These are phyloP conservation scores for Mythimna impura DNA, from an alignment of 2,888 invertebrate species.

Conservation along the genomic window DNA sequence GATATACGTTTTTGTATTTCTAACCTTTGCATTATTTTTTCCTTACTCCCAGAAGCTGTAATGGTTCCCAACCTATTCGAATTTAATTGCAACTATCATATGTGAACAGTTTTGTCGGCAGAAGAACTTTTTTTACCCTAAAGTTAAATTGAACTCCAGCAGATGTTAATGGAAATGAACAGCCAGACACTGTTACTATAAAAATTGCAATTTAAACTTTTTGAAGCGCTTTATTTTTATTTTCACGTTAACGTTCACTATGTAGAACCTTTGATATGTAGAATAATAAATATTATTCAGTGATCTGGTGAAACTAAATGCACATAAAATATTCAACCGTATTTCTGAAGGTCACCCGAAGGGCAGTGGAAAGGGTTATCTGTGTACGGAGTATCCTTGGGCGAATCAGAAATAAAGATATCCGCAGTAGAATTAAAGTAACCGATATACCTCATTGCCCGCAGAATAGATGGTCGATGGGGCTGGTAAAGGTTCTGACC, in stretches of 20 bases:
- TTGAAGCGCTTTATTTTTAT: conserved; percentile 41
- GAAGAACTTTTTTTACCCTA: conserved; percentile 43
- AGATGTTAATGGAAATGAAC: conserved; percentile 63
- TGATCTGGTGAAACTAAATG: not conserved
- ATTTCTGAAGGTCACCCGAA: too few relatives aligned
- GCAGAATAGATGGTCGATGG: too few relatives aligned
- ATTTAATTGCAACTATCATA: conserved; percentile 55
- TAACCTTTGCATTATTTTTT: not conserved
- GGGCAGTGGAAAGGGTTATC: too few relatives aligned
- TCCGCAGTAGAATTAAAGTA: too few relatives aligned
- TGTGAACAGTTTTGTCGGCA: conserved; percentile 47
- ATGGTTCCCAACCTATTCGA: conserved; percentile 24
- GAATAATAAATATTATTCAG: not conserved
- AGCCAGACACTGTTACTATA: conserved; percentile 59
- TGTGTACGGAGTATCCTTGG: too few relatives aligned
- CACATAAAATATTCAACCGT: not conserved
- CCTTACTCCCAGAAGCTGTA: conserved; percentile 1
- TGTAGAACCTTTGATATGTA: conserved; percentile 3
- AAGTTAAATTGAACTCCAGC: conserved; percentile 68
- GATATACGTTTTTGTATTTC: too few relatives aligned
- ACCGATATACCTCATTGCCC: too few relatives aligned
- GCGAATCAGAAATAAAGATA: too few relatives aligned
- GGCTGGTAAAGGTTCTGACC: too few relatives aligned
- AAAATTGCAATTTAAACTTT: conserved; percentile 67
- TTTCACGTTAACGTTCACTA: conserved; percentile 20